Conservation (phyloP, 2,113 vertebrate genomes). For the Pao palembangensis region DNA sequence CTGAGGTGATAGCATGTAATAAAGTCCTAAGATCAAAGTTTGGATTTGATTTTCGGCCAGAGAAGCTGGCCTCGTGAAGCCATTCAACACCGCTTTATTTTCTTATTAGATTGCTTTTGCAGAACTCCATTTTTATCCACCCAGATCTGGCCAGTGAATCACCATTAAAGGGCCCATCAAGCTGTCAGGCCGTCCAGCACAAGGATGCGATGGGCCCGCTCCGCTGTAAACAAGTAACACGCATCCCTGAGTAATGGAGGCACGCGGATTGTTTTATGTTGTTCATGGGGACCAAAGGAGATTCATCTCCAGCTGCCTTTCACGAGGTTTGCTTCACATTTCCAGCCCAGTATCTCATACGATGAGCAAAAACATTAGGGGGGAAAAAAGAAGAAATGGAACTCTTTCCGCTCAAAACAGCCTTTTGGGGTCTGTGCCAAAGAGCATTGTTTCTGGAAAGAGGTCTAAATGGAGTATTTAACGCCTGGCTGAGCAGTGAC, state of each 20-base stretch:
- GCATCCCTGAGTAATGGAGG: constrained; percentile 70
- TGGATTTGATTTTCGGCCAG: constrained; percentile 67
- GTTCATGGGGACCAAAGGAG: constrained; percentile 66
- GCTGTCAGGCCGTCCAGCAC: constrained; percentile 72
- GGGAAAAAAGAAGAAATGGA: constrained; percentile 41
- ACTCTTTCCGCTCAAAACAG: constrained; percentile 52
- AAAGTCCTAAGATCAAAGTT: constrained; percentile 71
- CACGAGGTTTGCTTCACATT: constrained; percentile 63
- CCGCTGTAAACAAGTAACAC: constrained; percentile 74
- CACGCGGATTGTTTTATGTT: constrained; percentile 63
- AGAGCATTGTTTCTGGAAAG: constrained; percentile 62
- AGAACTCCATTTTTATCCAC: constrained; percentile 80
- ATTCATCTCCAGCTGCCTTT: constrained; percentile 70
- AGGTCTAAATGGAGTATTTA: constrained; percentile 63
- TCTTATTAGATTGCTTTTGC: constrained; percentile 75
- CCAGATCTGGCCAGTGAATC: constrained; percentile 77
- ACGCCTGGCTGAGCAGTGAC: constrained; percentile 64
- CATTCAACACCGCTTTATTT: constrained; percentile 70
- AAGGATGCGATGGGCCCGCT: constrained; percentile 67
- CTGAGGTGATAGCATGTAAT: constrained; percentile 61
- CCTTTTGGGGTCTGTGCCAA: constrained; percentile 56
- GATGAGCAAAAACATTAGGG: not conserved
- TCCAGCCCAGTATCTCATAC: constrained; percentile 7
- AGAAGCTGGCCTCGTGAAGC: constrained; percentile 41
- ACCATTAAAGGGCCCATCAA: constrained; percentile 78